Evolutionary conservation across 64 coral and sea anemone species (phyloP).

Genomic region (Cladopsammia gracilis): DNA sequence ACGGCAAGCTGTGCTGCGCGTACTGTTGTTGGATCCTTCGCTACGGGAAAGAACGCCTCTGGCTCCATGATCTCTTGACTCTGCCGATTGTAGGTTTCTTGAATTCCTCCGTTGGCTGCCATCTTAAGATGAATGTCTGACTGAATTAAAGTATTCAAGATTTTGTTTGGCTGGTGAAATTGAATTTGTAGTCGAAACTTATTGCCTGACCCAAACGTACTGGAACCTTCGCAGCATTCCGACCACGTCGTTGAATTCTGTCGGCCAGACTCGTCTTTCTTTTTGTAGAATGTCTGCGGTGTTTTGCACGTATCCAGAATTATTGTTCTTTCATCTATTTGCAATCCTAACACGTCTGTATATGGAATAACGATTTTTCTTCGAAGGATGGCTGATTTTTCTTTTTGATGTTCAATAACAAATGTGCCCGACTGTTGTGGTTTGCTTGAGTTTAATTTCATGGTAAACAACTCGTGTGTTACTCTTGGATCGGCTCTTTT

Average conservation of each 20-base stretch:
- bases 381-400: constrained; percentile 4
- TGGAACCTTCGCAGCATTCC: neutral
- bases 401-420: constrained; percentile 18
- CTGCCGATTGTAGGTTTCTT: neutral
- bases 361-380: constrained; percentile 3
- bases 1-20: no score
- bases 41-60: no score
- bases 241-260: constrained; percentile 11
- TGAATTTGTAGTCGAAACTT: constrained; percentile 11
- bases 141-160: constrained; percentile 14
- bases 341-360: constrained; percentile 1
- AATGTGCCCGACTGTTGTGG: constrained; percentile 2
- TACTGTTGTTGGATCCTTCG: no score
- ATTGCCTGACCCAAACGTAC: no score
- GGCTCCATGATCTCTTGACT: constrained; percentile 5
- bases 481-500: constrained; percentile 18
- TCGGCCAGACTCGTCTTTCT: constrained; percentile 6
- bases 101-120: constrained; percentile 7
- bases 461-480: neutral
- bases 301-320: constrained; percentile 14
- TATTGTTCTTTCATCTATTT: neutral
- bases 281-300: neutral
- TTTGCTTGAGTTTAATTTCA: constrained; percentile 15
- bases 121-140: neutral
- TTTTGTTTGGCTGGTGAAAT: constrained; percentile 29